A percentile compares a stretch with the other conserved stretches of the same genome.
These are phyloP conservation scores for Gavialis gangeticus DNA, from an alignment of 2,113 vertebrate species.

Conservation along the genomic window DNA sequence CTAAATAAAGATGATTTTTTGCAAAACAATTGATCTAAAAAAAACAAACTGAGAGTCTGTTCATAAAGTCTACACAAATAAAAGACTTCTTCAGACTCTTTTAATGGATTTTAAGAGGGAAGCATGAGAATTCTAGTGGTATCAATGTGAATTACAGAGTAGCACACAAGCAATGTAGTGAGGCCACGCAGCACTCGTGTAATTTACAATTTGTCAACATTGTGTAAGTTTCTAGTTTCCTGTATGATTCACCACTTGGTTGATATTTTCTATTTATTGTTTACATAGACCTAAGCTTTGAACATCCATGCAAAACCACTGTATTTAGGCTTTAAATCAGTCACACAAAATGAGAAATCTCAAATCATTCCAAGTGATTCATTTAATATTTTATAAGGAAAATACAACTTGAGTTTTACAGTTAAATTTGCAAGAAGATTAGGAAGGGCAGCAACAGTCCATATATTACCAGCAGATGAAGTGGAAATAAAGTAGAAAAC, in stretches of 20 bases:
- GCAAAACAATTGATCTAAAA: neutral
- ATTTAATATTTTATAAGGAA: slow-evolving; percentile 77
- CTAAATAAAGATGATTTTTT: slow-evolving; percentile 6
- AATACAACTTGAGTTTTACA: slow-evolving; percentile 64
- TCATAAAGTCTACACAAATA: neutral
- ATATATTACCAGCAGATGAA: slow-evolving; percentile 26
- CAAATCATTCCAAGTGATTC: slow-evolving; percentile 58
- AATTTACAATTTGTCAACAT: slow-evolving; percentile 52
- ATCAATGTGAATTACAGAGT: slow-evolving; percentile 53
- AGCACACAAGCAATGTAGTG: neutral
- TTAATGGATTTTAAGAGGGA: slow-evolving; percentile 41
- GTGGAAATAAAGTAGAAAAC: slow-evolving; percentile 34
- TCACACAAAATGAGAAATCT: slow-evolving; percentile 60
- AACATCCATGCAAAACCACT: slow-evolving; percentile 5
- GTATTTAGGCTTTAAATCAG: slow-evolving; percentile 68
- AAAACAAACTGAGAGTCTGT: neutral
- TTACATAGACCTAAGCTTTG: slow-evolving; percentile 52
- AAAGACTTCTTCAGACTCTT: neutral
- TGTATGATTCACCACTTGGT: slow-evolving; percentile 49
- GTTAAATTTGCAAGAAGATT: slow-evolving; percentile 62
- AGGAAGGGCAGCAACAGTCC: slow-evolving; percentile 18
- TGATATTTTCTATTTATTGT: slow-evolving; percentile 58
- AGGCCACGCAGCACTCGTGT: slow-evolving; percentile 43
- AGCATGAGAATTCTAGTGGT: slow-evolving; percentile 33
- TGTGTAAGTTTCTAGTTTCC: slow-evolving; percentile 24